Percentiles rank a stretch among this genome's conserved stretches.
phyloP scores from a whole-genome alignment of 2,888 invertebrate species.

The Cheilosia scutellata region DNA sequence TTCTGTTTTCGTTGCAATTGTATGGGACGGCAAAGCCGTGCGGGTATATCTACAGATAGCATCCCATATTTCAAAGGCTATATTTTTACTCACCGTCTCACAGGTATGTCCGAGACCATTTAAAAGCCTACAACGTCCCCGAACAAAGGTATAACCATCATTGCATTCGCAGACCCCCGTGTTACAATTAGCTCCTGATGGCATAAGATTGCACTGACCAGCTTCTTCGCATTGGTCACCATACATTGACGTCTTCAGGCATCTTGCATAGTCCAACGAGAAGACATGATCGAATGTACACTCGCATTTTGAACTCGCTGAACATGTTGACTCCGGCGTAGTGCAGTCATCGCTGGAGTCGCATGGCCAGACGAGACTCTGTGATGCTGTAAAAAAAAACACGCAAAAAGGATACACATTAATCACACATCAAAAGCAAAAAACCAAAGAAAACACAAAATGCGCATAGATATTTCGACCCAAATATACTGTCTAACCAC shows the following conservation, averaged over 20 bases:
- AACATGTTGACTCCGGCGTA: conserved; percentile 81
- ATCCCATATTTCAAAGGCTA: background rate
- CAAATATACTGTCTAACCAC: background rate
- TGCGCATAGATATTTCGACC: conserved; percentile 35
- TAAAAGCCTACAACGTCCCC: conserved; percentile 82
- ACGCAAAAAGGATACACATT: background rate
- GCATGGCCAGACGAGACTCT: conserved; percentile 82
- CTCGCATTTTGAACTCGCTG: conserved; percentile 78
- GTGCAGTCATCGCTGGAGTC: conserved; percentile 80
- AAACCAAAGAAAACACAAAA: background rate
- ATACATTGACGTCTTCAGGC: conserved; percentile 83
- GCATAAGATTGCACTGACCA: conserved; percentile 84
- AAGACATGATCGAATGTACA: conserved; percentile 82
- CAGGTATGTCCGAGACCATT: conserved; percentile 81
- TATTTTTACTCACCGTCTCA: conserved; percentile 78
- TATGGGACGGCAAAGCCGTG: too few species aligned
- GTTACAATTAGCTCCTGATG: conserved; percentile 84
- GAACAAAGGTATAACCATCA: conserved; percentile 82
- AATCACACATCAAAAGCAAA: background rate
- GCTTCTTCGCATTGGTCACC: conserved; percentile 83
- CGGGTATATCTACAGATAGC: too few species aligned
- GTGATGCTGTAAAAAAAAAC: conserved; percentile 63
- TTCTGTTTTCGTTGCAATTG: too few species aligned
- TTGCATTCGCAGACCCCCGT: conserved; percentile 83
- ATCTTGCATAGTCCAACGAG: conserved; percentile 81